phyloP scores from a whole-genome alignment of 2,888 invertebrate species.

The Hydraecia micacea region DNA sequence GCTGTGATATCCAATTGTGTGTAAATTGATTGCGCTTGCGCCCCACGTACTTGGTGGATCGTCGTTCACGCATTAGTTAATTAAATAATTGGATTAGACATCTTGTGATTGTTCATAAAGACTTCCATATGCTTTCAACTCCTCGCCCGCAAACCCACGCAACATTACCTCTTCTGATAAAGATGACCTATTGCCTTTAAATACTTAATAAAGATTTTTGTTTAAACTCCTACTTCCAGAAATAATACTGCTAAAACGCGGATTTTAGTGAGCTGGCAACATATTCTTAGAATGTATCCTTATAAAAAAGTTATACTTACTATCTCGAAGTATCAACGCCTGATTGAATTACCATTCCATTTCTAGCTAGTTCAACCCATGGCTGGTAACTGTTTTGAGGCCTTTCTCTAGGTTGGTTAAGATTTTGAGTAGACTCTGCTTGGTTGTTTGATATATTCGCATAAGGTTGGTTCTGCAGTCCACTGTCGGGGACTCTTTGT shows the following conservation, averaged over 20 bases:
- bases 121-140: no score
- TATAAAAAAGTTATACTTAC: slow-evolving; percentile 28
- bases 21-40: no score
- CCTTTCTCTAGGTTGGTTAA: not conserved
- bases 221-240: not conserved
- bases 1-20: no score
- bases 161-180: no score
- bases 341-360: not conserved
- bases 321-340: slow-evolving; percentile 5
- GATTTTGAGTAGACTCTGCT: not conserved
- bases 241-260: not conserved
- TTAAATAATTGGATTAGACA: no score
- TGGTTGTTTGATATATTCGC: not conserved
- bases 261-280: not conserved
- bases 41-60: no score
- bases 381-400: slow-evolving; percentile 4
- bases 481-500: not conserved
- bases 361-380: not conserved
- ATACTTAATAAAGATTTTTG: not conserved
- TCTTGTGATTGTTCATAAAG: no score
- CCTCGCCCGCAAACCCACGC: no score
- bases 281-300: not conserved
- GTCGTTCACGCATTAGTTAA: no score
- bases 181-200: no score
- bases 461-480: slow-evolving; percentile 15